A percentile compares a stretch with the other conserved stretches of the same genome.
phyloP scores from a whole-genome alignment of 1,140 invertebrate species.

The Zaprionus taronus region DNA sequence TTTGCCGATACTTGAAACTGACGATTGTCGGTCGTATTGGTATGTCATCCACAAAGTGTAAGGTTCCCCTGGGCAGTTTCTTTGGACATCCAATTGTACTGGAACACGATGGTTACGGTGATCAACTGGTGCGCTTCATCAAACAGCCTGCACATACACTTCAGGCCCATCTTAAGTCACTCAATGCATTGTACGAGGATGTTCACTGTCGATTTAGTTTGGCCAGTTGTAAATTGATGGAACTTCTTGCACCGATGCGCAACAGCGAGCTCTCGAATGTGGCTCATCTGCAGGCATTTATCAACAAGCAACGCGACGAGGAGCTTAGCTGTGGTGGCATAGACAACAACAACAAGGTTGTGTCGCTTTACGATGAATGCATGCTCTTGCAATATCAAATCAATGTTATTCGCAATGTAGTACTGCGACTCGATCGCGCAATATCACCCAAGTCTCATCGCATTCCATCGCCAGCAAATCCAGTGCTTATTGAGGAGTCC shows the following conservation, averaged over 20 bases:
- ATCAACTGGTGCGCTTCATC: slow-evolving; percentile 80
- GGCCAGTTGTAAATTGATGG: slow-evolving; percentile 91
- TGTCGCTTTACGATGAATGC: slow-evolving; percentile 92
- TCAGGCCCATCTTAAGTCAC: slow-evolving; percentile 72
- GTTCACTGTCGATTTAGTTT: slow-evolving; percentile 93
- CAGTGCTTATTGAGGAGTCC: slow-evolving; percentile 66
- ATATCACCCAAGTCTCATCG: slow-evolving; percentile 30
- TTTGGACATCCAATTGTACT: slow-evolving; percentile 94
- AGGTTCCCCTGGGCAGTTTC: slow-evolving; percentile 96
- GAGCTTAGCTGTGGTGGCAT: slow-evolving; percentile 85
- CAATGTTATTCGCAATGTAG: slow-evolving; percentile 90
- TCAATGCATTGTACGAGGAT: slow-evolving; percentile 88
- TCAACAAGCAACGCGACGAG: slow-evolving; percentile 88
- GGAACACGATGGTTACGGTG: slow-evolving; percentile 88
- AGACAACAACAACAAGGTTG: slow-evolving; percentile 89
- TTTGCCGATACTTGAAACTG: slow-evolving; percentile 95
- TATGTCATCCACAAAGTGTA: slow-evolving; percentile 94
- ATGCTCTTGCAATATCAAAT: slow-evolving; percentile 92
- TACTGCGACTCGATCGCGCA: slow-evolving; percentile 88
- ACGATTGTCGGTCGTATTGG: slow-evolving; percentile 95
- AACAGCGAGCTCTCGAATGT: slow-evolving; percentile 91
- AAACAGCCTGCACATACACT: slow-evolving; percentile 62
- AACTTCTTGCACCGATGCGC: slow-evolving; percentile 90
- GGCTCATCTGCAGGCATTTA: slow-evolving; percentile 91
- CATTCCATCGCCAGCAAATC: slow-evolving; percentile 10